Base-by-base conservation (phyloP, 2,888 invertebrate genomes). In the Stenolophus ochropezus region DNA sequence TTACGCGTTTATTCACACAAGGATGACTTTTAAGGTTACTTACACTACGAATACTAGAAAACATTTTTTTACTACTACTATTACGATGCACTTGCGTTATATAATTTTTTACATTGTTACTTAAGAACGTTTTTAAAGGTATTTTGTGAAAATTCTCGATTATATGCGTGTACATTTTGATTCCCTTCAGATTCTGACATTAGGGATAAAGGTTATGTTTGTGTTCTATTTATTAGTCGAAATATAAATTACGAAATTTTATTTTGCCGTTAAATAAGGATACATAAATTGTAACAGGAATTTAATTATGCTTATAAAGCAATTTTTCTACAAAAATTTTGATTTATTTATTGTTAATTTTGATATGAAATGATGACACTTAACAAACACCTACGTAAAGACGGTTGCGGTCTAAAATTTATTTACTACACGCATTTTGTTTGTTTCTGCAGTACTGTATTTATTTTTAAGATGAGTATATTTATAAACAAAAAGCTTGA, bases 101-200 rank as follows among this genome's bases (percentile, higher is more conserved):
- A 73, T 58, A 73, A 42, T 58, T 56, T 58, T 80, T 79, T 23
- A 71, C 79, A 11, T 53, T 71, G 53, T 79, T 80, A 42, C 58
- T 80, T 73, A 80, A 56, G 16, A 73, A 42, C 5, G 73, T 33
- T 80, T 73, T 80, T 21, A 80, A 33, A 3, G 71, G 73, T 21
- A 80, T 6, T 65, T 80, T 71, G 42, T 80, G 80, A 47, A 80
- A 73, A 80, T 80, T 80, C 18, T 33, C 42, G 53, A 80, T 23
- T 23, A 80, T 58, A 3, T 80, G 56, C 8, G 58, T 42, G 58
- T 73, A 58, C 80, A 80, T 80, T 58, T 73, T 77, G 5, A 21
- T 16, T 73, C 20, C 20, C 47, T 2, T 47, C 33, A 16, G 27
- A 53, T 33, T 42, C n/a, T 80, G 80, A 80, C 80, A 56, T 73